phyloP scores from a whole-genome alignment of 2,888 invertebrate species.

The Eudasyphora cyanicolor region DNA sequence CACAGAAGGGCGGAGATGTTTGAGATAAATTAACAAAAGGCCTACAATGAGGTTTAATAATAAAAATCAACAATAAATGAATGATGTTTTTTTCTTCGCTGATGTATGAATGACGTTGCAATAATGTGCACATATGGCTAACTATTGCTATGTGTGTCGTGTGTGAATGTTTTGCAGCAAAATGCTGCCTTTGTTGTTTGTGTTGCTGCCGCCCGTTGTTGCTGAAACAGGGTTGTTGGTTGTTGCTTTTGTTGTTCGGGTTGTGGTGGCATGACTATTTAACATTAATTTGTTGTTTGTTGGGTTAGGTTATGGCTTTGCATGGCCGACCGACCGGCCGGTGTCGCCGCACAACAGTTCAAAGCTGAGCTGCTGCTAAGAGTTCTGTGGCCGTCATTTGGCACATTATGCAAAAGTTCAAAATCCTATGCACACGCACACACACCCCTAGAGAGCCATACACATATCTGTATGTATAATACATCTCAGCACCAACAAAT shows the following conservation, averaged over 20 bases:
- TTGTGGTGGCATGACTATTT: conserved; percentile 27
- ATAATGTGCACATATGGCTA: not conserved
- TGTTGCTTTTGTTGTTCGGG: not conserved
- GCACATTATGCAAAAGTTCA: conserved; percentile 54
- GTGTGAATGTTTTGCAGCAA: too few relatives aligned
- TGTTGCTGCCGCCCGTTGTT: not conserved
- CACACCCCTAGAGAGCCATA: not conserved
- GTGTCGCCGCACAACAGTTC: not conserved
- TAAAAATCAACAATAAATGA: conserved; percentile 21
- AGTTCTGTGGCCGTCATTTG: conserved; percentile 17
- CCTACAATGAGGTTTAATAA: not conserved
- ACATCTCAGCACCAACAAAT: not conserved
- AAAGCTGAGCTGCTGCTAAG: not conserved
- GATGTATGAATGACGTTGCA: not conserved
- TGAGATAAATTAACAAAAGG: not conserved
- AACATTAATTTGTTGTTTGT: conserved; percentile 45
- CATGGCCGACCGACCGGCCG: conserved; percentile 19
- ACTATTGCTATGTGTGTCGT: too few relatives aligned
- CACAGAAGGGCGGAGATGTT: not conserved
- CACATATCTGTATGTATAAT: not conserved
- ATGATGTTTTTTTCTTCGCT: not conserved
- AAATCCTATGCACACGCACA: conserved; percentile 49
- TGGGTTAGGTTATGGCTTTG: conserved; percentile 67
- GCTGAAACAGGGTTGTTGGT: not conserved
- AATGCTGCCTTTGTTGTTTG: not conserved